These are phyloP conservation scores for Petrolisthes cinctipes DNA, from an alignment of 2,888 invertebrate genomes.

Conservation along the genomic window DNA sequence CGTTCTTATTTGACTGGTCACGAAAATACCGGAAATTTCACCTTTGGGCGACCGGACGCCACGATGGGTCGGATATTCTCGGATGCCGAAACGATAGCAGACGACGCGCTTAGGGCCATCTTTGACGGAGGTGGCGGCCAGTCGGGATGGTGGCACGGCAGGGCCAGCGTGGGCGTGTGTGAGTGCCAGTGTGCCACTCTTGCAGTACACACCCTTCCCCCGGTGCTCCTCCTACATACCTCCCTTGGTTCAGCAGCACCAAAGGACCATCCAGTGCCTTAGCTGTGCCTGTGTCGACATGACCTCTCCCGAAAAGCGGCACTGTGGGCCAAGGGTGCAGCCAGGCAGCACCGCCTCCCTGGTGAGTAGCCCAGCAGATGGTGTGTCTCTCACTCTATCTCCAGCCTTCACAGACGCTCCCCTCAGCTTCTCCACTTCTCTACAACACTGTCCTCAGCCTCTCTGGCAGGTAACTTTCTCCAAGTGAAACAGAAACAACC, in stretches of 20 bases:
- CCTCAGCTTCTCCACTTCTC: neutral
- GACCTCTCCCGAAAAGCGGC: conserved; percentile 22
- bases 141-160: conserved; percentile 47
- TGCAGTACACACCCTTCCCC: conserved; percentile 40
- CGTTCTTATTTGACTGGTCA: conserved; percentile 36
- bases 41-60: conserved; percentile 30
- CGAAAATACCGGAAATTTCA: conserved; percentile 43
- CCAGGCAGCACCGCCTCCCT: conserved; percentile 21
- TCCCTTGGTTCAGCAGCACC: neutral
- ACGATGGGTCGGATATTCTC: conserved; percentile 50
- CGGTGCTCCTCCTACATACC: conserved; percentile 22
- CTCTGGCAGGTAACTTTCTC: neutral
- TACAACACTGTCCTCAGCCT: neutral
- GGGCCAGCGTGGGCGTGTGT: conserved; percentile 47
- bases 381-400: conserved; percentile 30
- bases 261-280: conserved; percentile 14
- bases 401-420: neutral
- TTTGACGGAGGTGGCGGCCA: conserved; percentile 54
- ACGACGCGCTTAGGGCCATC: conserved; percentile 57
- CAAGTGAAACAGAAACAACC: neutral
- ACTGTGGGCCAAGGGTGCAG: conserved; percentile 12
- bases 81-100: conserved; percentile 52
- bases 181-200: conserved; percentile 41
- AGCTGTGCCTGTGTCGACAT: conserved; percentile 38
- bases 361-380: conserved; percentile 53